phyloP scores from a whole-genome alignment of 2,797 vertebrate species.

The Takifugu rubripes region DNA sequence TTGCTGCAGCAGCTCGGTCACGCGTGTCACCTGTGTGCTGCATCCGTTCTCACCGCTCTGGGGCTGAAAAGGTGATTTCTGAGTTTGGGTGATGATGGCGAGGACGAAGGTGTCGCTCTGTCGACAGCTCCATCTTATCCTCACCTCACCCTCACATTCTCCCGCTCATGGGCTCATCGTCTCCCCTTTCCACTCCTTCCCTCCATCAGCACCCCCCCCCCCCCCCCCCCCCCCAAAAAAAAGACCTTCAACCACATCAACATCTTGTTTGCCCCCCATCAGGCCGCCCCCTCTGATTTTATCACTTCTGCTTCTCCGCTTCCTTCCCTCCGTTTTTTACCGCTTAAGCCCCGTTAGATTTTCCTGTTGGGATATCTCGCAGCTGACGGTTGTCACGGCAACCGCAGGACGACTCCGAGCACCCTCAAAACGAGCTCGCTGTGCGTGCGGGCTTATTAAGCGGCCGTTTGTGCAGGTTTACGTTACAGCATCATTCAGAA shows the following conservation, averaged over 20 bases:
- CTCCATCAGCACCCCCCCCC: neutral
- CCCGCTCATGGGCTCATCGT: neutral
- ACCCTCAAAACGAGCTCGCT: constrained; percentile 28
- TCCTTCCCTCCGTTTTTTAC: constrained; percentile 20
- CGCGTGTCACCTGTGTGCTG: too few relatives aligned
- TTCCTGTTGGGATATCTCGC: constrained; percentile 33
- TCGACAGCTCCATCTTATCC: too few relatives aligned
- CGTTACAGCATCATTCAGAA: too few relatives aligned
- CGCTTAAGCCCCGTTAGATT: constrained; percentile 1
- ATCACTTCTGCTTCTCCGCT: constrained; percentile 16
- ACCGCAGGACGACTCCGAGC: constrained; percentile 38
- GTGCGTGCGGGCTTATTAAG: too few relatives aligned
- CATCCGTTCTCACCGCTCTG: too few relatives aligned
- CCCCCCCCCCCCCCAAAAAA: neutral
- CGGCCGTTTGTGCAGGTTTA: neutral
- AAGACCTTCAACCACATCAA: constrained; percentile 4
- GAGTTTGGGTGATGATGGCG: too few relatives aligned
- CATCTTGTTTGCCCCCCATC: constrained; percentile 15
- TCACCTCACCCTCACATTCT: neutral
- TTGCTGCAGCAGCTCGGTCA: too few relatives aligned
- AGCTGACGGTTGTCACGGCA: constrained; percentile 58
- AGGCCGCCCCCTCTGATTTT: constrained; percentile 22
- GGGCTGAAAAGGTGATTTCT: too few relatives aligned
- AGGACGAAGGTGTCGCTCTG: too few relatives aligned
- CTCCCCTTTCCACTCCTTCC: constrained; percentile 7